Evolutionary conservation across 2,797 vertebrate species (phyloP).

Genomic region (Dallia pectoralis): DNA sequence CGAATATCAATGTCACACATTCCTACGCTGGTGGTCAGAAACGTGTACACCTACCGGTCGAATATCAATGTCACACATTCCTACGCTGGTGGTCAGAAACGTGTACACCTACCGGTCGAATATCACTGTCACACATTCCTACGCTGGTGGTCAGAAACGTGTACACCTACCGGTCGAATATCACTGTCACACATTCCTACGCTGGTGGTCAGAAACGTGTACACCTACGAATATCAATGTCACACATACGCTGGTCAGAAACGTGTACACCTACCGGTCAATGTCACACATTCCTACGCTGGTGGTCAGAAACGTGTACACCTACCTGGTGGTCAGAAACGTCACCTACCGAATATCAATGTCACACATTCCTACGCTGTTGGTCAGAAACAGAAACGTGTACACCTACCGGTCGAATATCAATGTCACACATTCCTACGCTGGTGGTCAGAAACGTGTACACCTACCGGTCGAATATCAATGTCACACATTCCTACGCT

Average conservation of each 20-base stretch:
- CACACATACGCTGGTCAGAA: constrained; percentile 85
- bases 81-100: constrained; percentile 36
- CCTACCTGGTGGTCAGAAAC: no score
- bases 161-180: constrained; percentile 89
- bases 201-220: not conserved
- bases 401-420: constrained; percentile 91
- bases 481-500: constrained; percentile 93
- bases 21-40: constrained; percentile 55
- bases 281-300: constrained; percentile 93
- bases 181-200: constrained; percentile 97
- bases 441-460: not conserved
- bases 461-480: constrained; percentile 93
- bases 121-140: constrained; percentile 99
- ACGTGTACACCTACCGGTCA: constrained; percentile 81
- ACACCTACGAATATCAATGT: constrained; percentile 95
- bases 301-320: constrained; percentile 23
- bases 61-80: constrained; percentile 99
- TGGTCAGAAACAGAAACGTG: not conserved
- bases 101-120: constrained; percentile 85
- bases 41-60: constrained; percentile 82
- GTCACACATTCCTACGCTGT: constrained; percentile 88
- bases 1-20: constrained; percentile 99
- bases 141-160: not conserved
- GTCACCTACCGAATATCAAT: constrained; percentile 98
- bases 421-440: constrained; percentile 95